These are phyloP conservation scores for Cochlearius cochlearius DNA, from an alignment of 2,113 vertebrate genomes.

Conservation along the genomic window DNA sequence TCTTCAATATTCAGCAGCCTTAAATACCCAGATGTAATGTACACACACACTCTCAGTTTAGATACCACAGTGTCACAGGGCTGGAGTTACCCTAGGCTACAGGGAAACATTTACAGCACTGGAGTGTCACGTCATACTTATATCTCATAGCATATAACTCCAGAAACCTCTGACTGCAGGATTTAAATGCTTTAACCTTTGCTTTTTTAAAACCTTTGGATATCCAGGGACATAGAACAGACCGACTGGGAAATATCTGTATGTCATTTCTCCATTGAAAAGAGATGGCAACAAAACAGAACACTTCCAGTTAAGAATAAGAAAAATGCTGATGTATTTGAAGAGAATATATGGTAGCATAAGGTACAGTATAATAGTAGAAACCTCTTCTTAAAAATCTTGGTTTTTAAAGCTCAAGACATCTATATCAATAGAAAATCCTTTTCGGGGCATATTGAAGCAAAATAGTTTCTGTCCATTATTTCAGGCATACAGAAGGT, in stretches of 20 bases:
- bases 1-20: not conserved
- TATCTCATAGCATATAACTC: not conserved
- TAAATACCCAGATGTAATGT: not conserved
- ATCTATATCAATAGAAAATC: not conserved
- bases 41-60: not conserved
- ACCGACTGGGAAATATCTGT: not conserved
- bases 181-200: constrained; percentile 24
- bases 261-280: not conserved
- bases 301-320: not conserved
- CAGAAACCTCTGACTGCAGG: not conserved
- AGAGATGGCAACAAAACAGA: not conserved
- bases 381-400: not conserved
- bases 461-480: not conserved
- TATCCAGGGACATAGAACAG: not conserved
- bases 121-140: not conserved
- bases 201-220: not conserved
- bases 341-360: not conserved
- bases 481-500: not conserved
- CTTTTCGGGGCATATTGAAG: not conserved
- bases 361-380: not conserved
- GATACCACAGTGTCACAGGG: not conserved
- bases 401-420: not conserved
- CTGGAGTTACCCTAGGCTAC: not conserved
- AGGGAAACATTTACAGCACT: not conserved
- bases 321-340: not conserved